Evolutionary conservation across 2,888 invertebrate species (phyloP), one percentile per base, ranked within the genome.

Genomic region (Aquatica leii): DNA sequence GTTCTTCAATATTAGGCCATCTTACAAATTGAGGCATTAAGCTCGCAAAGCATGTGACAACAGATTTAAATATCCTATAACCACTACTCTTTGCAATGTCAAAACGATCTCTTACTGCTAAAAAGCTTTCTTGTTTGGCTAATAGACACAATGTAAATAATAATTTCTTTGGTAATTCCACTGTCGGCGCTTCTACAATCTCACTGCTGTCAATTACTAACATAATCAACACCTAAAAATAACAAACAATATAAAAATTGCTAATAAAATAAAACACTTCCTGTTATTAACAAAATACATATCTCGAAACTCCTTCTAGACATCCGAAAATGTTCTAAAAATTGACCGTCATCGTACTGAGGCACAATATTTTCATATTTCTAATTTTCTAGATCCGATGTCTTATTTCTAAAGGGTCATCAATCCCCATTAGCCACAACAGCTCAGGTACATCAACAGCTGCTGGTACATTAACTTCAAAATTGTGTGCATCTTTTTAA

Each of bases 331-430:
- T 41, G 41, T 41, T 41, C 6, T 14, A 12, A 12, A 41, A 46
- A 46, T 18, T 18, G 20, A 15, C 6, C 46, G 20, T 12, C 17
- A 46, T 46, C 20, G 46, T 46, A 46, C 20, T 18, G 17, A 18
- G 17, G 46, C 8, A 46, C 46, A 18, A 18, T 46, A 14, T 17
- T 52, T 49, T 56, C 48, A 41, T 46, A 18, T 46, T 46, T 12
- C 89, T 69, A n/a, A 37, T 12, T 37, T 37, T 37, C 37, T 37
- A 12, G 11, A 37, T 37, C 9, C 11, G 37, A 37, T 37, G 3
- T 37, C 37, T 37, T 37, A 37, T 37, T 8, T 37, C 11, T 12
- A 2, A n/a, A n/a, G n/a, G n/a, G n/a, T n/a, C n/a, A n/a, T n/a
- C n/a, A n/a, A 37, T 37, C 12, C 3, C 12, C 11, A 37, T 37